Evolutionary conservation across 2,888 invertebrate species (phyloP).

Genomic region (Amphiduros pacificus): DNA sequence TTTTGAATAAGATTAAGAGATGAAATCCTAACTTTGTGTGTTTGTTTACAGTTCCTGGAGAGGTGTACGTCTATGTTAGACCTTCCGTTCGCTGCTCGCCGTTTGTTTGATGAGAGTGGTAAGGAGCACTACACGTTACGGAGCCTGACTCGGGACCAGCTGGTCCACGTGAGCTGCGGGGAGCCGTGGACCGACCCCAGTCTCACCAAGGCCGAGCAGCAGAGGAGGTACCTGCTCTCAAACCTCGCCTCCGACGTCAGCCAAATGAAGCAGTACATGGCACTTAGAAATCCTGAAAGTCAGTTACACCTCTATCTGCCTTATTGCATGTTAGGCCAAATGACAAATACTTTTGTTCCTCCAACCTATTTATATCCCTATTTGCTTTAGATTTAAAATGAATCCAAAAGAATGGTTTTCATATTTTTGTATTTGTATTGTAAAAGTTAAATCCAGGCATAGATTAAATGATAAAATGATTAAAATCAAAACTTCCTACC

Average conservation of each 20-base stretch:
- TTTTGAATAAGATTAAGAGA: too few species aligned
- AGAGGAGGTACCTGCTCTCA: constrained; percentile 50
- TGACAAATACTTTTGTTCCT: too few species aligned
- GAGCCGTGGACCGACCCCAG: constrained; percentile 57
- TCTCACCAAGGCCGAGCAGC: constrained; percentile 53
- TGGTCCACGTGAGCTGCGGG: constrained; percentile 53
- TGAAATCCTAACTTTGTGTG: too few species aligned
- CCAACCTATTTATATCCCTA: too few species aligned
- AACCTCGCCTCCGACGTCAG: constrained; percentile 54
- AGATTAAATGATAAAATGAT: too few species aligned
- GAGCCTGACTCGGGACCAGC: constrained; percentile 48
- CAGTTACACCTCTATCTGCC: constrained; percentile 17
- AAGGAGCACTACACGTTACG: constrained; percentile 53
- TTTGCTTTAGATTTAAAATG: too few species aligned
- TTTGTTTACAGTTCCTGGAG: constrained; percentile 53
- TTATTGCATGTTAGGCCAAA: neutral
- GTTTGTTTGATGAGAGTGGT: constrained; percentile 56
- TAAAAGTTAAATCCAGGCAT: too few species aligned
- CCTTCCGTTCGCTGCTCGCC: constrained; percentile 56
- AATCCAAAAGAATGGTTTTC: too few species aligned
- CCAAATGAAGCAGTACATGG: constrained; percentile 54
- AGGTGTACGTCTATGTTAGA: constrained; percentile 51
- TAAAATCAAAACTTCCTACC: too few species aligned
- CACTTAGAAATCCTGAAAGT: constrained; percentile 52
- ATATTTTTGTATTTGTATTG: too few species aligned